Conservation (phyloP, 2,797 vertebrate genomes). For the Kryptolebias ocellatus region DNA sequence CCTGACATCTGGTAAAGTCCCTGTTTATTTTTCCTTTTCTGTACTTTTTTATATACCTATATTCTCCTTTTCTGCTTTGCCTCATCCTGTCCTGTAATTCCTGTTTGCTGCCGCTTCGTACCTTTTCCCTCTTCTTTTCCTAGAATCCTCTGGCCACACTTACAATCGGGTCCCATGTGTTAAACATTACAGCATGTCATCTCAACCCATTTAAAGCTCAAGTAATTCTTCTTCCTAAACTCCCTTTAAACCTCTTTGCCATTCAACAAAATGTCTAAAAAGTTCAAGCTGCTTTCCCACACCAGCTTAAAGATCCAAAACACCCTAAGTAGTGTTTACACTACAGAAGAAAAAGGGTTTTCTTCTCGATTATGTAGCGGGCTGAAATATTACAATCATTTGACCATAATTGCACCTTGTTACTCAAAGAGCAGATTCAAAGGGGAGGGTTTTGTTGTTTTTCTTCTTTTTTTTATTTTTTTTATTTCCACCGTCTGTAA, state of each 20-base stretch:
- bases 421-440: constrained; percentile 58
- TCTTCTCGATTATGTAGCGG: constrained; percentile 56
- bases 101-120: constrained; percentile 4
- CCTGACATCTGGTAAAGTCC: neutral
- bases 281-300: constrained; percentile 48
- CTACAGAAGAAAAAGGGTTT: constrained; percentile 57
- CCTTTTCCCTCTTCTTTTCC: constrained; percentile 19
- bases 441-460: constrained; percentile 41
- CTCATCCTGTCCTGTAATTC: neutral
- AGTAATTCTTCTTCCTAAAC: constrained; percentile 37
- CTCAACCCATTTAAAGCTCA: constrained; percentile 37
- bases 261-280: constrained; percentile 37
- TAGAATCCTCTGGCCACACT: constrained; percentile 2
- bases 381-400: constrained; percentile 73
- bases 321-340: constrained; percentile 61
- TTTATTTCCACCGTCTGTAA: constrained; percentile 32
- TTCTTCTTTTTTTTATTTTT: constrained; percentile 56
- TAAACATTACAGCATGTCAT: constrained; percentile 54
- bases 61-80: neutral
- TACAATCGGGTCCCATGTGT: constrained; percentile 34
- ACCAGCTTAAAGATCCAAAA: constrained; percentile 54
- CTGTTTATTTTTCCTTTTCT: neutral
- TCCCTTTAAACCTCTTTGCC: constrained; percentile 34
- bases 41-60: neutral
- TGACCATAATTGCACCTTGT: constrained; percentile 65